Conservation (phyloP, 2,113 vertebrate species). For the Agapornis roseicollis region DNA sequence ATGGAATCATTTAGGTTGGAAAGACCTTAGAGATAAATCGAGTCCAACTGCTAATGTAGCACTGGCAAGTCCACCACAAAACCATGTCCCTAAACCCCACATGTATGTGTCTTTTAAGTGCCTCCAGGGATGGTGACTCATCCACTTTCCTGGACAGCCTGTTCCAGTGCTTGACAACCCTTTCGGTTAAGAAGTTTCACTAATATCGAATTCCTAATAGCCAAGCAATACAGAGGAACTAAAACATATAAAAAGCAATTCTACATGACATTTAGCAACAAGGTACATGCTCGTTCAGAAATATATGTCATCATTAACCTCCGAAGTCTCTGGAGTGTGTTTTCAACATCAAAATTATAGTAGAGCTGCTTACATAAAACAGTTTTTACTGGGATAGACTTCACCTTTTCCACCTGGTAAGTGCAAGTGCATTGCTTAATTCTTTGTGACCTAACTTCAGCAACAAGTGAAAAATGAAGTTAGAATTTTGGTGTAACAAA, state of each 20-base stretch:
- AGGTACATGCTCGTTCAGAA: neutral
- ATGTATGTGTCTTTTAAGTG: neutral
- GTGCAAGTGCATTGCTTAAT: neutral
- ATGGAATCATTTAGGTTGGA: neutral
- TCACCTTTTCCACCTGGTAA: neutral
- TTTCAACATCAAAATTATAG: neutral
- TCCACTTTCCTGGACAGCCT: neutral
- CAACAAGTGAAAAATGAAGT: neutral
- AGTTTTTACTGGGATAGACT: neutral
- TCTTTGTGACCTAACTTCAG: neutral
- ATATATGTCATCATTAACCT: neutral
- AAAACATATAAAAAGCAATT: neutral
- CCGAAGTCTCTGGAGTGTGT: neutral
- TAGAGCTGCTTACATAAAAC: neutral
- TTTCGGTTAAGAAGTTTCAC: neutral
- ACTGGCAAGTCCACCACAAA: neutral
- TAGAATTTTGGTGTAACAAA: neutral
- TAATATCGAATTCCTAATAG: neutral
- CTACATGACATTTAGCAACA: neutral
- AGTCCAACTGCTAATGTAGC: neutral
- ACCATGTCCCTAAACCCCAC: neutral
- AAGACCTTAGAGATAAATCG: neutral
- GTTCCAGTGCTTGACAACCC: neutral
- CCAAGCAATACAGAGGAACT: neutral
- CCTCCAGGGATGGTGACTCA: neutral